Evolutionary conservation across 2,113 vertebrate species (phyloP), one percentile per base, ranked within the genome.

Genomic region (Thomomys bottae): DNA sequence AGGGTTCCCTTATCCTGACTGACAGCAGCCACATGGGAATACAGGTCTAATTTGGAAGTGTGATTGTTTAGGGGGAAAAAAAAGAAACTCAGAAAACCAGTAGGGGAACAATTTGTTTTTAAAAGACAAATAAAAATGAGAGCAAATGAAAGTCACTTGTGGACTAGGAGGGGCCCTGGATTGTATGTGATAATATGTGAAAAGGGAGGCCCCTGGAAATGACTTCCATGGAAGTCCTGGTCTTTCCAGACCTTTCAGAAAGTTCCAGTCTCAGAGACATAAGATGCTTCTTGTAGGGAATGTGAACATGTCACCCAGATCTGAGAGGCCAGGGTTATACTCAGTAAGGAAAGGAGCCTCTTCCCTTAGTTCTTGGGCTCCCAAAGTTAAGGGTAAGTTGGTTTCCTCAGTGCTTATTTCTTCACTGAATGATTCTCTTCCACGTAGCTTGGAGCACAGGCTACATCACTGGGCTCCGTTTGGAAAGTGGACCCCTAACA

Each of bases 131-230:
- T 38, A 70, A 45, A 75, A 61, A 70, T 6, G 18, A 70, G 45
- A 91, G 71, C 87, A 87, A 93, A 91, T 8, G 30, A 84, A 91
- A 36, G 15, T 54, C 75, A 82, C 42, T n/a, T 24, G 15, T 9
- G 42, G 38, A 30, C 78, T 30, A 32, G 59, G 40, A 83, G n/a
- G 66, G 23, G 17, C 28, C 70, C 67, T n/a, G 3, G 4, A 5
- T 21, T 2, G 23, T 34, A 36, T 66, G 1, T 0, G 68, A 30
- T 3, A 2, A 30, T 14, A 0, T 36, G 59, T 45, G 12, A 42
- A 30, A 28, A 32, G 59, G 42, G 36, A n/a, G n/a, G 15, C 12
- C 2, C 49, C 30, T 15, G 18, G 40, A 38, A 40, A n/a, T 45
- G 63, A 32, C 54, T 7, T 61, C 59, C 1, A 2, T 0, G 0